Evolutionary conservation across 2,797 vertebrate genomes (phyloP).

Genomic region (Enteromius radiatus): DNA sequence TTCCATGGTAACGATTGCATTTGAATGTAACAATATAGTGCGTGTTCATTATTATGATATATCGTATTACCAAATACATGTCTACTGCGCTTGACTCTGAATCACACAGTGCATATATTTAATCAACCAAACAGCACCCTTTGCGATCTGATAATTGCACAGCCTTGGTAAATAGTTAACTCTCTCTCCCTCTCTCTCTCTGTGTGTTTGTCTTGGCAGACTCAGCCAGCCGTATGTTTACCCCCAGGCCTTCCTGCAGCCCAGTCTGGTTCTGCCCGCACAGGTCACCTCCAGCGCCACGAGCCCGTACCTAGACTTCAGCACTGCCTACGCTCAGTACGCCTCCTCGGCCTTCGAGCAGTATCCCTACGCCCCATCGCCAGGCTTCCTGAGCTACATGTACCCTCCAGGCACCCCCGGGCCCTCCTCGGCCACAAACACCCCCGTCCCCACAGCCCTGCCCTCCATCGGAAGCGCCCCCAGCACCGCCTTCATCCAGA

Average conservation of each 20-base stretch:
- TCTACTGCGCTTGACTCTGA: not conserved
- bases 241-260: conserved; percentile 90
- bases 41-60: too few species aligned
- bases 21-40: too few species aligned
- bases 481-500: conserved; percentile 75
- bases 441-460: conserved; percentile 65
- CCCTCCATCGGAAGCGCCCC: conserved; percentile 62
- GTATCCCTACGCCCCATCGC: conserved; percentile 90
- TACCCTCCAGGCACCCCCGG: conserved; percentile 77
- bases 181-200: conserved; percentile 9
- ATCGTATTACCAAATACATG: too few species aligned
- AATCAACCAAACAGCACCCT: not conserved
- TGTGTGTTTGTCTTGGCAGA: conserved; percentile 73
- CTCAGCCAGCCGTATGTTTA: conserved; percentile 91
- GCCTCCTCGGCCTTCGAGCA: conserved; percentile 87
- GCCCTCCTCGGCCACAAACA: conserved; percentile 59
- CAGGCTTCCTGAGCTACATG: conserved; percentile 86
- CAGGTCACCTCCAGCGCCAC: conserved; percentile 83
- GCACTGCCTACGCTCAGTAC: conserved; percentile 87
- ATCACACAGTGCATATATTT: not conserved
- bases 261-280: conserved; percentile 90
- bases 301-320: conserved; percentile 93
- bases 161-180: not conserved
- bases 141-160: not conserved
- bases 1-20: too few species aligned